These are phyloP conservation scores for Adrianichthys oophorus DNA, from an alignment of 2,797 vertebrate genomes.

Conservation along the genomic window DNA sequence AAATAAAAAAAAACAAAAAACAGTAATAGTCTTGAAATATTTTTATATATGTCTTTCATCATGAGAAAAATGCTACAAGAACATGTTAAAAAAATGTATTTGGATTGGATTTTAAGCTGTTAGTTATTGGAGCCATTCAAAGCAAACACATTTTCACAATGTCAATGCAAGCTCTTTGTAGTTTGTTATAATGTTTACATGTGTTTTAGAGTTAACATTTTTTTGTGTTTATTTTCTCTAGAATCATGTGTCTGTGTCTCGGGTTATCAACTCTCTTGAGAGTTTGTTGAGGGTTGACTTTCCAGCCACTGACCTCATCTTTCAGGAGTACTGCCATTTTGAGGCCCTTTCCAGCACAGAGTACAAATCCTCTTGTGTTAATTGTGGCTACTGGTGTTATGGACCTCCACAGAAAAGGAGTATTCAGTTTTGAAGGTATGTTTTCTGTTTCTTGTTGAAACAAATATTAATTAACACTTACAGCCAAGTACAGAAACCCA, in stretches of 20 bases:
- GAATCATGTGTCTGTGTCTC: no score
- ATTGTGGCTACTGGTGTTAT: constrained; percentile 11
- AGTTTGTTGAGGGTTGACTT: constrained; percentile 3
- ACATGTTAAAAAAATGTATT: no score
- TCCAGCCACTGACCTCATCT: constrained; percentile 3
- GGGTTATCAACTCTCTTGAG: constrained; percentile 13
- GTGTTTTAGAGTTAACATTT: no score
- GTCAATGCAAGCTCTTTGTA: background rate
- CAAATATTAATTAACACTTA: no score
- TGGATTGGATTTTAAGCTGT: no score
- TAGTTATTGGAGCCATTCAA: no score
- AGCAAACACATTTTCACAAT: background rate
- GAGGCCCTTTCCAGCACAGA: constrained; percentile 22
- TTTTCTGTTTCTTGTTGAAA: background rate
- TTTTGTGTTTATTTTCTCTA: background rate
- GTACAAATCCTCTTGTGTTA: constrained; percentile 21
- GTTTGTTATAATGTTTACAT: background rate
- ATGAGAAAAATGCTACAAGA: no score
- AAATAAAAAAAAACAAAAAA: no score
- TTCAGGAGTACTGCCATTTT: constrained; percentile 41
- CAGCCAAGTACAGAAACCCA: no score
- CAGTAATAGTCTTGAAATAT: no score
- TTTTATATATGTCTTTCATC: no score
- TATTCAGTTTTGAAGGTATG: constrained; percentile 26
- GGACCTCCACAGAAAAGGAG: constrained; percentile 31